Conservation (phyloP, 2,888 invertebrate genomes). For the Tachystola acroxantha region DNA sequence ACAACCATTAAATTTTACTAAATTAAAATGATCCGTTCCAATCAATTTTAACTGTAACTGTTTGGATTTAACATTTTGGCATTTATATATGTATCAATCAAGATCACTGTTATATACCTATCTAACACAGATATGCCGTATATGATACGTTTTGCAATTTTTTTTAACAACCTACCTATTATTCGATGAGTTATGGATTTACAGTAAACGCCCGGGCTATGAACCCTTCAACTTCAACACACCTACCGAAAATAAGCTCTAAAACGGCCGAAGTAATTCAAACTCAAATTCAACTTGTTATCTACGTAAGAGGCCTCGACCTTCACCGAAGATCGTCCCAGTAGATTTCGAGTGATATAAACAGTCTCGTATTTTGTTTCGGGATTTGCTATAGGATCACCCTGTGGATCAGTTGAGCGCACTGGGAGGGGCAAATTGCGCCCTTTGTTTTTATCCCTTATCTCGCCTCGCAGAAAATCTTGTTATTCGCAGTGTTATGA, state of each 20-base stretch:
- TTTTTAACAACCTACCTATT: no score
- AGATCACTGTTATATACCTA: no score
- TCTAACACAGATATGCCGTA: no score
- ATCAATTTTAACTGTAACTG: no score
- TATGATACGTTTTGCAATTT: no score
- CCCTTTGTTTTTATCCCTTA: slow-evolving; percentile 50
- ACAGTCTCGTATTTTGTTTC: slow-evolving; percentile 42
- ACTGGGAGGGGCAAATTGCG: slow-evolving; percentile 45
- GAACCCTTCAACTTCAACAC: background rate
- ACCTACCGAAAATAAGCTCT: background rate
- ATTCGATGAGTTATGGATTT: no score
- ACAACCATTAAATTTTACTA: no score
- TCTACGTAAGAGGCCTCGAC: slow-evolving; percentile 27
- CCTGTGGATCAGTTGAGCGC: slow-evolving; percentile 49
- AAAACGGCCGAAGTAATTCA: slow-evolving; percentile 34
- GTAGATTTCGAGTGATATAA: slow-evolving; percentile 48
- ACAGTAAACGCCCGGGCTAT: no score
- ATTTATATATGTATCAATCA: no score
- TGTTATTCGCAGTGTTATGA: slow-evolving; percentile 42
- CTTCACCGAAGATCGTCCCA: slow-evolving; percentile 35
- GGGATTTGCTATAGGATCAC: slow-evolving; percentile 44
- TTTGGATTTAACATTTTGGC: no score
- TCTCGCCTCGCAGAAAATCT: slow-evolving; percentile 40
- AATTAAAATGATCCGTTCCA: no score
- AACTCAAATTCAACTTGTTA: slow-evolving; percentile 34